phyloP scores from a whole-genome alignment of 2,113 vertebrate species.

The Pelusios castaneus region DNA sequence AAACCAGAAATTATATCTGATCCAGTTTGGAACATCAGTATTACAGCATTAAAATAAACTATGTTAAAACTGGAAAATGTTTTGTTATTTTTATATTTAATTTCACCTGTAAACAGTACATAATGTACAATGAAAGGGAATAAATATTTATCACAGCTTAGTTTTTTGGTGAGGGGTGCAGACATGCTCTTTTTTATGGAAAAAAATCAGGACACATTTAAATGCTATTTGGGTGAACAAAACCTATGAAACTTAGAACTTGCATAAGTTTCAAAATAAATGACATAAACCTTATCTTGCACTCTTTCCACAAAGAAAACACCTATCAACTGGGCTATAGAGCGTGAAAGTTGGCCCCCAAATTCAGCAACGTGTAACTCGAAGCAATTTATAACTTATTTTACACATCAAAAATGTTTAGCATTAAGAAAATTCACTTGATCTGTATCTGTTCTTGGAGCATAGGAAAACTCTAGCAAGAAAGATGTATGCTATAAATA shows the following conservation, averaged over 20 bases:
- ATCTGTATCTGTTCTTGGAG: slow-evolving; percentile 57
- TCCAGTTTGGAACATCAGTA: slow-evolving; percentile 45
- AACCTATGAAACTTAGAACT: slow-evolving; percentile 55
- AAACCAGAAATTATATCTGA: slow-evolving; percentile 63
- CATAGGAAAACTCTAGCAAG: slow-evolving; percentile 63
- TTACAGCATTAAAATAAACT: slow-evolving; percentile 43
- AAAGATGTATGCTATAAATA: slow-evolving; percentile 47
- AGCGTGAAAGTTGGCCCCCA: slow-evolving; percentile 16
- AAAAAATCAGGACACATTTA: slow-evolving; percentile 59
- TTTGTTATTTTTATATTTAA: slow-evolving; percentile 52
- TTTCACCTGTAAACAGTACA: slow-evolving; percentile 76
- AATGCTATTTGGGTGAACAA: slow-evolving; percentile 47
- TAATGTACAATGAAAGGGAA: slow-evolving; percentile 74
- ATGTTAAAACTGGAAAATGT: slow-evolving; percentile 49
- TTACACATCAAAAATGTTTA: slow-evolving; percentile 47
- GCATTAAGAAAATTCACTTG: slow-evolving; percentile 53
- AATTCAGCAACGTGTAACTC: slow-evolving; percentile 40
- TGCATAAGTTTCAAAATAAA: slow-evolving; percentile 53
- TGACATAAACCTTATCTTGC: slow-evolving; percentile 53
- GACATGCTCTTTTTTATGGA: slow-evolving; percentile 64
- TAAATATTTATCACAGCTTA: slow-evolving; percentile 73
- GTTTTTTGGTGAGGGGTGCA: slow-evolving; percentile 69
- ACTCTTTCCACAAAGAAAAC: slow-evolving; percentile 50
- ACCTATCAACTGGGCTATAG: slow-evolving; percentile 32
- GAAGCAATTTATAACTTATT: slow-evolving; percentile 58